Conservation (phyloP, 2,797 vertebrate species). For the Dallia pectoralis region DNA sequence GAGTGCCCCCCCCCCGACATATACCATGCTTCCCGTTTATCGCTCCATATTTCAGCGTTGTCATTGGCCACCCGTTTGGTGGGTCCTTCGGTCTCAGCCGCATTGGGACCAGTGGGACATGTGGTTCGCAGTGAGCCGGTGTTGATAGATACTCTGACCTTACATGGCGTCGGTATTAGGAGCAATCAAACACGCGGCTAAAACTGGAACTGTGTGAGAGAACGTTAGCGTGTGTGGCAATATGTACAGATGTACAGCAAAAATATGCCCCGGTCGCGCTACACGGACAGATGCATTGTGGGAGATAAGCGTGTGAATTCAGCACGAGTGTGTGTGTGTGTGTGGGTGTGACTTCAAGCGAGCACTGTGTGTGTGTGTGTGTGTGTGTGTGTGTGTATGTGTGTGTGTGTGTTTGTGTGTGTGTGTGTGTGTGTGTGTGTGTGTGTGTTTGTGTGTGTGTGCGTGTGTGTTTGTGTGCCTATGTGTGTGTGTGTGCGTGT, state of each 20-base stretch:
- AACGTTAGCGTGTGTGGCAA: slow-evolving; percentile 57
- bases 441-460: slow-evolving; percentile 11
- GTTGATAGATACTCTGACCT: background rate
- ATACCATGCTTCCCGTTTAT: slow-evolving; percentile 9
- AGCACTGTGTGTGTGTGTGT: slow-evolving; percentile 30
- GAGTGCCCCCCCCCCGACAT: slow-evolving; percentile 36
- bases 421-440: slow-evolving; percentile 33
- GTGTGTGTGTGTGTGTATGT: slow-evolving; percentile 24
- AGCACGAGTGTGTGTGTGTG: slow-evolving; percentile 10
- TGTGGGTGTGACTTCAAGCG: slow-evolving; percentile 37
- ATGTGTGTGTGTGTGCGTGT: slow-evolving; percentile 28
- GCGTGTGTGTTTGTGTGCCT: slow-evolving; percentile 32
- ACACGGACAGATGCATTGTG: background rate
- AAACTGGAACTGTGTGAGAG: slow-evolving; percentile 28
- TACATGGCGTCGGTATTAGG: background rate
- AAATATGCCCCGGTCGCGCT: background rate
- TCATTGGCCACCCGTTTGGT: slow-evolving; percentile 40
- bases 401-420: slow-evolving; percentile 45
- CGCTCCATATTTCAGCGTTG: slow-evolving; percentile 29
- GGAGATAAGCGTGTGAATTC: slow-evolving; percentile 9
- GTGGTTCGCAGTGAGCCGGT: background rate
- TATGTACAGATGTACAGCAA: slow-evolving; percentile 3
- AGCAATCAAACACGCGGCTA: slow-evolving; percentile 32
- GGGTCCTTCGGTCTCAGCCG: background rate
- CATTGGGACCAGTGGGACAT: background rate